These are phyloP conservation scores for Smithornis capensis DNA, from an alignment of 2,113 vertebrate genomes.

Conservation along the genomic window DNA sequence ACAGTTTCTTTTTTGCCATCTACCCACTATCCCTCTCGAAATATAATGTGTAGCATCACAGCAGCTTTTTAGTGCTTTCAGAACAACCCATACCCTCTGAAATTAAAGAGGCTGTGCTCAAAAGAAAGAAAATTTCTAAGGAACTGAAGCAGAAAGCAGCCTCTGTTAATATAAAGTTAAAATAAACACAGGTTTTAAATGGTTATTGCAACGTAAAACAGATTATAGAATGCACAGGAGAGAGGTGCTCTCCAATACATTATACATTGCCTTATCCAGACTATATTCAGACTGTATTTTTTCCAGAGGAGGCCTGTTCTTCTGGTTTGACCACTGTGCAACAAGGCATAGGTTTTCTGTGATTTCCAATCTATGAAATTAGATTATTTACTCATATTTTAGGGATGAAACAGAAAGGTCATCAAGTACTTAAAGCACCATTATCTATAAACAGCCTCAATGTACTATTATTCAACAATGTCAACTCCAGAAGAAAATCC, in stretches of 20 bases:
- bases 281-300: not conserved
- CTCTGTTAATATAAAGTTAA: not conserved
- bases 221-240: not conserved
- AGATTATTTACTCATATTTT: not conserved
- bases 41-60: not conserved
- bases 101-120: not conserved
- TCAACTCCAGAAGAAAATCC: not conserved
- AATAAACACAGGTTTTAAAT: not conserved
- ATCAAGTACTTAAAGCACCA: not conserved
- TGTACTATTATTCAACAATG: not conserved
- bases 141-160: not conserved
- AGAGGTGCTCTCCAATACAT: not conserved
- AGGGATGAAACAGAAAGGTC: not conserved
- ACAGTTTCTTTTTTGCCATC: not conserved
- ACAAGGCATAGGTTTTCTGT: rapidly evolving
- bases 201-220: not conserved
- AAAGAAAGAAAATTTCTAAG: not conserved
- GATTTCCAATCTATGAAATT: not conserved
- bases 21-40: not conserved
- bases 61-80: not conserved
- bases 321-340: not conserved
- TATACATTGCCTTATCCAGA: not conserved
- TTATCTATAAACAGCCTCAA: not conserved
- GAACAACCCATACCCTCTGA: not conserved
- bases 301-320: not conserved